phyloP scores from a whole-genome alignment of 1,140 invertebrate species.

The Stenopsyche tienmushanensis region DNA sequence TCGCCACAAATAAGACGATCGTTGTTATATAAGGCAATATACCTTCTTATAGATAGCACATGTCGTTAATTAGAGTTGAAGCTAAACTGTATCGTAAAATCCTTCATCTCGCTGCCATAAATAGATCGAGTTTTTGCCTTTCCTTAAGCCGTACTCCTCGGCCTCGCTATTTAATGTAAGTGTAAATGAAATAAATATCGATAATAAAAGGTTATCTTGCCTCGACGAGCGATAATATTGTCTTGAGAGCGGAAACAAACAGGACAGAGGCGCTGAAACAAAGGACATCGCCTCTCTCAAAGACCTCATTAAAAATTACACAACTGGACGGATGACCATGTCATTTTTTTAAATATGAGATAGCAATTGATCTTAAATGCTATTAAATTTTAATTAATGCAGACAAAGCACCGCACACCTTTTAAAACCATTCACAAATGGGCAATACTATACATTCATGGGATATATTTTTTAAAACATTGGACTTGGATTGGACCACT shows the following conservation, averaged over 20 bases:
- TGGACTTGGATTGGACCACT: too few relatives aligned
- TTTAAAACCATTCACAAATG: too few relatives aligned
- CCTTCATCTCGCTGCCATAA: background rate
- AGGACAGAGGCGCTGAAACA: background rate
- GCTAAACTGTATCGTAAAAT: background rate
- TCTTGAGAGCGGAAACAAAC: background rate
- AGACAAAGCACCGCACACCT: background rate
- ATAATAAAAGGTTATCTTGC: slow-evolving; percentile 8
- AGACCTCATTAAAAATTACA: background rate
- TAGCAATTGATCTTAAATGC: too few relatives aligned
- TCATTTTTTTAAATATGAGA: too few relatives aligned
- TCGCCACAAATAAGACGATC: too few relatives aligned
- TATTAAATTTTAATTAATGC: background rate
- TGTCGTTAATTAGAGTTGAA: background rate
- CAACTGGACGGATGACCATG: too few relatives aligned
- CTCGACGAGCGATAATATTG: background rate
- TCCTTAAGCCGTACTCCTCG: background rate
- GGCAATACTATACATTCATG: too few relatives aligned
- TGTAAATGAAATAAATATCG: slow-evolving; percentile 15
- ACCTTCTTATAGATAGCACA: too few relatives aligned
- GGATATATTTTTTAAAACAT: too few relatives aligned
- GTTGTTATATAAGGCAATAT: too few relatives aligned
- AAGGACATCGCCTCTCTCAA: background rate
- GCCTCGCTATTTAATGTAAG: background rate
- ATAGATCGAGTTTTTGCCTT: background rate